These are phyloP conservation scores for Clivina fossor DNA, from an alignment of 2,888 invertebrate genomes.

Conservation along the genomic window DNA sequence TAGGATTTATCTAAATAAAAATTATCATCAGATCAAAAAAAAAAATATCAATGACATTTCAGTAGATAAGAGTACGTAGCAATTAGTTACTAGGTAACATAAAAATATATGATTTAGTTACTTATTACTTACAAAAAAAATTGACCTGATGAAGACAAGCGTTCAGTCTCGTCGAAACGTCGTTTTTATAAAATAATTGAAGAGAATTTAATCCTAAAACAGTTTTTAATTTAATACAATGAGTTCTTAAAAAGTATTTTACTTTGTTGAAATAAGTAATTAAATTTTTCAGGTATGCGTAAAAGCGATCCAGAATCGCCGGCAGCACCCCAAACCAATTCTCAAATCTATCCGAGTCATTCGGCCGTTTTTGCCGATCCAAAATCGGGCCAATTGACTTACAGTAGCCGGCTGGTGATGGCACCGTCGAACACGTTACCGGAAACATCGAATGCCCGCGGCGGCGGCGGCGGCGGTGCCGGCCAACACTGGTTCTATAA, in stretches of 20 bases:
- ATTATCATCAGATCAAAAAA: no score
- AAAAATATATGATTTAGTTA: no score
- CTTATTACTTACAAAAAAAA: no score
- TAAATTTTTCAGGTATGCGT: slow-evolving; percentile 47
- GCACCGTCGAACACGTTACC: slow-evolving; percentile 46
- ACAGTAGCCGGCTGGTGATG: slow-evolving; percentile 53
- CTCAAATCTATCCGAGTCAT: slow-evolving; percentile 49
- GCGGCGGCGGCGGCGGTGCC: slow-evolving; percentile 21
- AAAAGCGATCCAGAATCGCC: slow-evolving; percentile 48
- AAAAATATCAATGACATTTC: no score
- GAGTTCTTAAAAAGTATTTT: background rate
- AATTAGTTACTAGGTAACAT: no score
- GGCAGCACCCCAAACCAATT: slow-evolving; percentile 38
- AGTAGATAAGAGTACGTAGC: no score
- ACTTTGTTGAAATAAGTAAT: slow-evolving; percentile 1
- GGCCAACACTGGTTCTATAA: slow-evolving; percentile 48
- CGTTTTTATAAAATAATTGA: no score
- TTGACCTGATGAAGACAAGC: no score
- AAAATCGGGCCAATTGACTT: slow-evolving; percentile 55
- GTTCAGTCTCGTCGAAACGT: no score
- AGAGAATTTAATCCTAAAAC: no score
- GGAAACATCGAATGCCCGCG: slow-evolving; percentile 39
- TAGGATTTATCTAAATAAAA: no score
- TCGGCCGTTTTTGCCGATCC: slow-evolving; percentile 57
- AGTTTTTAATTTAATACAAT: no score